Evolutionary conservation across 1,140 invertebrate species (phyloP).

Genomic region (Euglossa dilemma): DNA sequence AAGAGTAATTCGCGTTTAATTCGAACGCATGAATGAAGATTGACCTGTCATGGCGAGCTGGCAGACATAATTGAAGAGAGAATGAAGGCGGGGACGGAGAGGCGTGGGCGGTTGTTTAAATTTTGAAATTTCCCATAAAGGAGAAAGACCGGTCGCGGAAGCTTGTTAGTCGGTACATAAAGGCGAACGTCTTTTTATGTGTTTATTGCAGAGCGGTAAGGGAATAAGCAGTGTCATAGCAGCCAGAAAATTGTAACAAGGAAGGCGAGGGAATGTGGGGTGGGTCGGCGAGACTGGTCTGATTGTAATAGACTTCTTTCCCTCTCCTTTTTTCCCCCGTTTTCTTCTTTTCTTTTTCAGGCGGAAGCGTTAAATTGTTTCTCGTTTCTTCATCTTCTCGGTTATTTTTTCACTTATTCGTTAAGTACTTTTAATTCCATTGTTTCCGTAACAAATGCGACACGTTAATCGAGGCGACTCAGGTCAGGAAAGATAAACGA

Average conservation of each 20-base stretch:
- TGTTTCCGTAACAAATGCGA: background rate
- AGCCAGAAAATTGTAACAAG: constrained; percentile 30
- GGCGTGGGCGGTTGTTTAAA: background rate
- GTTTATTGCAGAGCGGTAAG: constrained; percentile 23
- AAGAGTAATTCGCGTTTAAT: background rate
- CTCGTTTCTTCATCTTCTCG: background rate
- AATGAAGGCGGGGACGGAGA: background rate
- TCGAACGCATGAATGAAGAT: background rate
- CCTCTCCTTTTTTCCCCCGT: background rate
- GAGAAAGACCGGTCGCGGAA: background rate
- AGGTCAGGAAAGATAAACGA: background rate
- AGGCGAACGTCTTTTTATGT: constrained; percentile 29
- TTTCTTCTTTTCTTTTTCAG: background rate
- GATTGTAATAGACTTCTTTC: constrained; percentile 25
- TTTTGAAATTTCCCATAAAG: constrained; percentile 31
- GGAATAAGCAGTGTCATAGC: constrained; percentile 21
- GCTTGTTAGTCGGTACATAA: constrained; percentile 36
- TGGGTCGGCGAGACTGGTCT: background rate
- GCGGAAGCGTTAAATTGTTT: constrained; percentile 6
- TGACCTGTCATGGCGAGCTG: background rate
- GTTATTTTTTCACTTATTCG: background rate
- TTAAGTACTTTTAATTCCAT: background rate
- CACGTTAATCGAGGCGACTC: background rate
- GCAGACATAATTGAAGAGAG: constrained; percentile 14
- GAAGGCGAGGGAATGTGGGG: background rate